Evolutionary conservation across 2,113 vertebrate species (phyloP).

Genomic region (Rhinogobius similis): DNA sequence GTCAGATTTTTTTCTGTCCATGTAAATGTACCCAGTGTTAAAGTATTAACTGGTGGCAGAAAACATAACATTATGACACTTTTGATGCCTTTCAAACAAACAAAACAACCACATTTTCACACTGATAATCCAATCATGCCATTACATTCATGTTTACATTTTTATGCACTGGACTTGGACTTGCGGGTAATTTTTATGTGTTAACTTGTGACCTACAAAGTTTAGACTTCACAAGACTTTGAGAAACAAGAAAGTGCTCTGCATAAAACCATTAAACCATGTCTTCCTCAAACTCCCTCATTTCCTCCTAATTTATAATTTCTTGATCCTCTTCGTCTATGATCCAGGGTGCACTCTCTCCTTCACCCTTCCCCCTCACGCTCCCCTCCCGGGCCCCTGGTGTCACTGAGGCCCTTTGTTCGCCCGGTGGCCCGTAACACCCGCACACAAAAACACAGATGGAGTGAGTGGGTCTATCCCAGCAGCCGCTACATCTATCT

Average conservation of each 20-base stretch:
- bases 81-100: too few relatives aligned
- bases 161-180: not conserved
- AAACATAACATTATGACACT: too few relatives aligned
- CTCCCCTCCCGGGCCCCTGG: constrained; percentile 57
- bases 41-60: too few relatives aligned
- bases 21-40: too few relatives aligned
- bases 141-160: not conserved
- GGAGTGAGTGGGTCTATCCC: constrained; percentile 42
- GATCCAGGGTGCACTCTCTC: constrained; percentile 16
- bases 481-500: constrained; percentile 31
- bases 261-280: constrained; percentile 73
- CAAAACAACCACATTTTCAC: too few relatives aligned
- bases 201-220: constrained; percentile 27
- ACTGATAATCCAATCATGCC: not conserved
- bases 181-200: not conserved
- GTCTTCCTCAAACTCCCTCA: constrained; percentile 54
- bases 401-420: constrained; percentile 71
- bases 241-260: constrained; percentile 43
- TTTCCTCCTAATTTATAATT: constrained; percentile 60
- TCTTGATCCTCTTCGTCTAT: constrained; percentile 55
- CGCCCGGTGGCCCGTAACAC: constrained; percentile 38
- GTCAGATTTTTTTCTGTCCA: too few relatives aligned
- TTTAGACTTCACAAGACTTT: constrained; percentile 46
- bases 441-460: constrained; percentile 55
- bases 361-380: not conserved